Base-by-base conservation (phyloP, 2,113 vertebrate species). In the Capreolus pygargus region DNA sequence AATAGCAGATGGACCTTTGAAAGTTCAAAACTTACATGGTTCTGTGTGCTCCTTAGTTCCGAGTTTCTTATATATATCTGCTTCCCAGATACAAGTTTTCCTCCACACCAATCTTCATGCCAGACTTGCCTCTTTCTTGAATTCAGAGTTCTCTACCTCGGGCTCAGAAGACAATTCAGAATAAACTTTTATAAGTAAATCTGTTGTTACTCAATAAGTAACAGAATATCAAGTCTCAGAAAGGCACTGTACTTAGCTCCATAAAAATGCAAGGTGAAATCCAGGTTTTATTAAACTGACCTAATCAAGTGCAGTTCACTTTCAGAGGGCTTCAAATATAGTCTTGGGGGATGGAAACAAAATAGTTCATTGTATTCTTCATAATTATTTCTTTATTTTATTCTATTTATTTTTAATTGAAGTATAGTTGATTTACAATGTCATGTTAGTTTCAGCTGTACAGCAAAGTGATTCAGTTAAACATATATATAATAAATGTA, bases 201-300 rank as follows among this genome's bases (percentile, higher is more conserved):
- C 14, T 3, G 30, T 36, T 87, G 5, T 54, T 43, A 55, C 23
- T 74, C 50, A 89, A 28, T 61, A 70, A 58, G 17, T 39, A 82
- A 81, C 89, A 81, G 28, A 88, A 57, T 90, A 33, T 67, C 17
- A 84, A 36, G 21, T 70, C 43, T 95, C 1, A 87, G 43, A 84
- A 81, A 87, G 52, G 47, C 21, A 58, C 12, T 82, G 39, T 55
- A 39, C 13, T 86, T 58, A 86, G 5, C 12, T 79, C 5, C 58
- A 19, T 84, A 27, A 90, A 95, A 91, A 91, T 55, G 52, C 17
- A 9, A 36, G 45, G n/a, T 55, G 91, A 96, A 97, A 98, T 95
- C 33, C 64, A 79, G 52, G 55, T 96, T 96, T 98, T 96, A 92
- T 94, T 97, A 97, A 96, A 95, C 30, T 95, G 87, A 94, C 45